Conservation (phyloP, 2,113 vertebrate genomes). For the Lasiurus cinereus region DNA sequence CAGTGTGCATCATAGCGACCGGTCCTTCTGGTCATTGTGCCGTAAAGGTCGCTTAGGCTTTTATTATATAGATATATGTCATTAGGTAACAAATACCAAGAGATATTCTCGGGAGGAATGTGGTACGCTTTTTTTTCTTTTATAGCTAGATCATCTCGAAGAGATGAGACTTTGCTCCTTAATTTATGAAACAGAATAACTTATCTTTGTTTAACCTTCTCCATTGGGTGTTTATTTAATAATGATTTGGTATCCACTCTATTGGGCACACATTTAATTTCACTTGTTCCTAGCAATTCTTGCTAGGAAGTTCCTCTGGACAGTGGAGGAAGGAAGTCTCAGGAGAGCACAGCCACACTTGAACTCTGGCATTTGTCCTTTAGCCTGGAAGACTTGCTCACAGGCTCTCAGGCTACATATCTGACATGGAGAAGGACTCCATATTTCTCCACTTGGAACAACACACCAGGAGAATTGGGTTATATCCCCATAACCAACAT, state of each 20-base stretch:
- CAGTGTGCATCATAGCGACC: too few species aligned
- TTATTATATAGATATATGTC: background rate
- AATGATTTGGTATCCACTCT: background rate
- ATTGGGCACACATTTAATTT: background rate
- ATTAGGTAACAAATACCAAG: background rate
- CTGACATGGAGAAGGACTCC: background rate
- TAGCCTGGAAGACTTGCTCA: background rate
- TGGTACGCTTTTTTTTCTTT: background rate
- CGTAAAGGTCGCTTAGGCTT: too few species aligned
- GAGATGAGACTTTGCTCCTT: background rate
- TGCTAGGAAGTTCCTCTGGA: background rate
- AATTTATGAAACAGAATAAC: slow-evolving; percentile 16
- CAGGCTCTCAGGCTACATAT: background rate
- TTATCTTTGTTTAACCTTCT: slow-evolving; percentile 31
- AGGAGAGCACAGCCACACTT: background rate
- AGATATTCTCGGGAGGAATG: background rate
- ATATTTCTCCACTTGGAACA: background rate
- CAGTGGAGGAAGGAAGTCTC: background rate
- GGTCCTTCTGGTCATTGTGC: too few species aligned
- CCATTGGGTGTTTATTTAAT: background rate
- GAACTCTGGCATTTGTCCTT: background rate
- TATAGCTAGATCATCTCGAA: background rate
- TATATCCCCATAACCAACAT: background rate
- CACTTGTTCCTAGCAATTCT: background rate
- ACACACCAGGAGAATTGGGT: background rate